Conservation (phyloP, 1,140 invertebrate genomes). For the Drosophila punjabiensis region DNA sequence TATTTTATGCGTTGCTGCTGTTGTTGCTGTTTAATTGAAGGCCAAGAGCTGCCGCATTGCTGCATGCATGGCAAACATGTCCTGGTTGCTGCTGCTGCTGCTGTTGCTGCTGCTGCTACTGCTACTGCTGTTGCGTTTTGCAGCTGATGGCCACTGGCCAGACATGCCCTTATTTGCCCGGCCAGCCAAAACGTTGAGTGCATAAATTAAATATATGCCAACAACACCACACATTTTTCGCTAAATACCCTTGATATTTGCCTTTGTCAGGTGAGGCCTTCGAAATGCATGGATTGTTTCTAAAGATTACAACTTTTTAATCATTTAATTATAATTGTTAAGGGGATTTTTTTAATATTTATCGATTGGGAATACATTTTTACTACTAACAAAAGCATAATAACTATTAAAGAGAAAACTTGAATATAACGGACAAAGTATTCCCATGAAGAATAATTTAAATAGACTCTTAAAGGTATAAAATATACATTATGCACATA, state of each 20-base stretch:
- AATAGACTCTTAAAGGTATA: too few species aligned
- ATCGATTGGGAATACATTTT: too few species aligned
- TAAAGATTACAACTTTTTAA: background rate
- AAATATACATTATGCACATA: too few species aligned
- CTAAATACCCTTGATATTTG: conserved; percentile 69
- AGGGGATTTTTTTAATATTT: background rate
- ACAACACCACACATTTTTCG: conserved; percentile 49
- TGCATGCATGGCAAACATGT: conserved; percentile 82
- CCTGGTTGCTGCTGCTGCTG: conserved; percentile 60
- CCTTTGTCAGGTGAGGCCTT: background rate
- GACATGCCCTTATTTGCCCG: conserved; percentile 79
- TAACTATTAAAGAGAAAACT: too few species aligned
- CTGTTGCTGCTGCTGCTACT: background rate
- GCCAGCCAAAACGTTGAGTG: conserved; percentile 73
- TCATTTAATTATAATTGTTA: background rate
- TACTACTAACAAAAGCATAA: too few species aligned
- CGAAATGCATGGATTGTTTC: background rate
- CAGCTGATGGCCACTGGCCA: conserved; percentile 78
- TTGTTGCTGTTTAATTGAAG: conserved; percentile 78
- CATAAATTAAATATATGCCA: conserved; percentile 67
- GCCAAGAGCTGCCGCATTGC: conserved; percentile 81
- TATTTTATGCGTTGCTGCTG: conserved; percentile 65
- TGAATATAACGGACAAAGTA: too few species aligned
- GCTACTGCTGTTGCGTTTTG: conserved; percentile 35
- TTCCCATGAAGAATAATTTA: too few species aligned